Conservation (phyloP, 2,888 invertebrate genomes). For the Brenthis ino region DNA sequence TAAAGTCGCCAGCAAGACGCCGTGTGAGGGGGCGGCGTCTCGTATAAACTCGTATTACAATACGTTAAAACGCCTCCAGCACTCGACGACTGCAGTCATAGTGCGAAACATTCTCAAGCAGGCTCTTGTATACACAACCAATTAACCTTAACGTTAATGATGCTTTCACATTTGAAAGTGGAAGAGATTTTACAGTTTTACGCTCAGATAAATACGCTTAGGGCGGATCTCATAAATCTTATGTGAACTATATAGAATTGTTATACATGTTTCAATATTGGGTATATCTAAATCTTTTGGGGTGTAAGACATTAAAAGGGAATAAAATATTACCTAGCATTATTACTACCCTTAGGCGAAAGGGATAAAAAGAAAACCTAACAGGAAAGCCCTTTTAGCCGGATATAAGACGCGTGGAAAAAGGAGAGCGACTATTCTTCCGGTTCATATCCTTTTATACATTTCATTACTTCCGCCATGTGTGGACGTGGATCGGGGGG, state of each 20-base stretch:
- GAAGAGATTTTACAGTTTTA: slow-evolving; percentile 42
- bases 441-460: slow-evolving; percentile 80
- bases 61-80: slow-evolving; percentile 70
- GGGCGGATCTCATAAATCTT: slow-evolving; percentile 26
- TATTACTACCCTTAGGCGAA: slow-evolving; percentile 33
- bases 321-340: slow-evolving; percentile 14
- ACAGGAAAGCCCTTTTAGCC: slow-evolving; percentile 64
- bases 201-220: slow-evolving; percentile 25
- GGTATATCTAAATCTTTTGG: neutral
- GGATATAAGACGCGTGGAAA: slow-evolving; percentile 72
- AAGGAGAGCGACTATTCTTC: slow-evolving; percentile 79
- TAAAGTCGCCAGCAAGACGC: slow-evolving; percentile 49
- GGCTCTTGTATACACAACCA: slow-evolving; percentile 59
- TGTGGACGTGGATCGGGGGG: slow-evolving; percentile 63
- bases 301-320: slow-evolving; percentile 10
- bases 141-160: slow-evolving; percentile 68
- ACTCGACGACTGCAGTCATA: slow-evolving; percentile 60
- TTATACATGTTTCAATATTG: slow-evolving; percentile 15
- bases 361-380: slow-evolving; percentile 65
- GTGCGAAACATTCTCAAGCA: slow-evolving; percentile 54
- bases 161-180: slow-evolving; percentile 60
- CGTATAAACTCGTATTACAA: slow-evolving; percentile 64
- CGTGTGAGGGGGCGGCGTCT: slow-evolving; percentile 51
- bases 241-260: slow-evolving; percentile 17
- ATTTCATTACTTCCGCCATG: slow-evolving; percentile 81